Percentiles rank a stretch among this genome's conserved stretches.
Conservation (phyloP, 2,888 invertebrate species). For the Diadegma fenestrale region DNA sequence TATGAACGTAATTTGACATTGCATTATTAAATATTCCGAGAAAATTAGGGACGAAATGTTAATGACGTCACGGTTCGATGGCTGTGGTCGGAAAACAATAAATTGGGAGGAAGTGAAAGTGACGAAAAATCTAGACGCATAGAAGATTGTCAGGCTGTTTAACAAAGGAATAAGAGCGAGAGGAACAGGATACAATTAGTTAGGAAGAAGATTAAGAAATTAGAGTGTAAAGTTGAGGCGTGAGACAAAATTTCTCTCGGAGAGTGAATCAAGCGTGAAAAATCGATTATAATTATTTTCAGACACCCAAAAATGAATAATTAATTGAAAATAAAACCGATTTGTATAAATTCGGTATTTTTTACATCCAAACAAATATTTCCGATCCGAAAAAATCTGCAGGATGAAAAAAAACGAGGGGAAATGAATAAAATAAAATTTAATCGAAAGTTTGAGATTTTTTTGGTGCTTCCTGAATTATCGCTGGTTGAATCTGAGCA, state of each 20-base stretch:
- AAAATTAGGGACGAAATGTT: background rate
- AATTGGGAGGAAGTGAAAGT: background rate
- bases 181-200: background rate
- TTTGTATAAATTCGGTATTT: background rate
- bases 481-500: background rate
- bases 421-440: background rate
- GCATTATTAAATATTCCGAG: background rate
- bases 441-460: background rate
- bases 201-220: background rate
- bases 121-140: background rate
- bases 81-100: background rate
- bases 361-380: background rate
- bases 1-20: background rate
- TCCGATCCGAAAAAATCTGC: background rate
- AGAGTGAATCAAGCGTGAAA: background rate
- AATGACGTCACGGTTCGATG: background rate
- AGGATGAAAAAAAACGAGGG: background rate
- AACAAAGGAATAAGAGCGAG: background rate
- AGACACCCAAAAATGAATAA: background rate
- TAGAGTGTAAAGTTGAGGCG: background rate
- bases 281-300: background rate
- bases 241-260: background rate
- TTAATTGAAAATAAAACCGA: background rate
- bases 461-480: background rate
- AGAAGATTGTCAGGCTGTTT: background rate